phyloP scores from a whole-genome alignment of 2,888 invertebrate genomes.

The Epinotia demarniana region DNA sequence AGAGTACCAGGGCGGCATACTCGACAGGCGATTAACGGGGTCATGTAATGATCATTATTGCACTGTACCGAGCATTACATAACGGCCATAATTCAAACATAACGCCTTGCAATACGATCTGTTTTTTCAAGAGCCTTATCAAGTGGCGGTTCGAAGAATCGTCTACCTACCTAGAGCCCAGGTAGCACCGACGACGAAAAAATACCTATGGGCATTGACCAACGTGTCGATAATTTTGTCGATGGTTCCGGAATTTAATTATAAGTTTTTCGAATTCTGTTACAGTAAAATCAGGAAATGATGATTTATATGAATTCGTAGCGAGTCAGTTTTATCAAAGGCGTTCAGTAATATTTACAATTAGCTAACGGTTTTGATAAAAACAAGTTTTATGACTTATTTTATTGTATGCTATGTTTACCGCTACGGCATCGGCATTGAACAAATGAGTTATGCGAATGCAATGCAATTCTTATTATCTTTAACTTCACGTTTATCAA shows the following conservation, averaged over 20 bases:
- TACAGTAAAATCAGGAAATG: neutral
- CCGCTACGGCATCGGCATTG: too few species aligned
- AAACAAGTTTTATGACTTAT: neutral
- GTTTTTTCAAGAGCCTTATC: constrained; percentile 58
- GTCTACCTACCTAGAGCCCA: constrained; percentile 77
- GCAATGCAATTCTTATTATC: too few species aligned
- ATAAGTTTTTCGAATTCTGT: neutral
- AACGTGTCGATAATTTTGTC: constrained; percentile 40
- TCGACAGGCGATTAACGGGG: constrained; percentile 20
- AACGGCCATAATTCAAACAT: constrained; percentile 45
- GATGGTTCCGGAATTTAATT: neutral
- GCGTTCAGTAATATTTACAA: neutral
- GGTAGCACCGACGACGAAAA: constrained; percentile 66
- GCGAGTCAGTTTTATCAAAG: too few species aligned
- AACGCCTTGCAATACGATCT: constrained; percentile 47
- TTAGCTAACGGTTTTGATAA: neutral
- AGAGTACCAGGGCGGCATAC: constrained; percentile 36
- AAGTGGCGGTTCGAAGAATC: constrained; percentile 71
- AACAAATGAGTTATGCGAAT: too few species aligned
- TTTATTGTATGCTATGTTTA: neutral
- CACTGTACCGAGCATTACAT: constrained; percentile 38
- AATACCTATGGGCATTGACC: constrained; percentile 54
- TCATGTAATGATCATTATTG: constrained; percentile 39
- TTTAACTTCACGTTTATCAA: too few species aligned
- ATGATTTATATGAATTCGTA: neutral